Evolutionary conservation across 2,113 vertebrate species (phyloP), one percentile per base, ranked within the genome.

Genomic region (Tor tambroides): DNA sequence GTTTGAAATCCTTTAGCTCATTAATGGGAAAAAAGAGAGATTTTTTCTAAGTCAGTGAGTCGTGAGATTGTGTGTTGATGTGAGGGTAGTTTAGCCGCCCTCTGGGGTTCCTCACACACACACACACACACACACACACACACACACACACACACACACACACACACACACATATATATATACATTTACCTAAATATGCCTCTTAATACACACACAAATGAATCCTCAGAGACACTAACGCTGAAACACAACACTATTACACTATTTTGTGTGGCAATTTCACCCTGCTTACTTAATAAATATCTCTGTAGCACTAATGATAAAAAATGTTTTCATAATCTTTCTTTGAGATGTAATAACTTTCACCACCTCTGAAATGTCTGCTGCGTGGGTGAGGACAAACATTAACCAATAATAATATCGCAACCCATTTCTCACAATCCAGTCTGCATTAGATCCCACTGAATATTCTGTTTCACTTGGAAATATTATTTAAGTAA

Each of bases 1-100:
- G 91, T 94, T 93, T 54, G 93, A 54, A 87, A 78, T 87, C 83
- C 85, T 87, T 89, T 43, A 78, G 49, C 89, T 89, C 86, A 88
- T 90, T 90, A 87, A 81, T 93, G 91, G 92, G 92, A 93, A 93
- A 93, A n/a, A 91, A 86, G 80, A 90, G 90, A 94, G 94, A 94
- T 95, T 94, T 93, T 94, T 92, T 94, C 92, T 93, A 91, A 95
- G 90, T 90, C 94, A 95, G 89, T 95, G 94, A 93, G 87, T 94
- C 92, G 91, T 95, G 94, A 95, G 94, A 95, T 95, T 95, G 92
- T 92, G 92, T 91, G 90, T 91, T 90, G 90, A 91, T 71, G 78
- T 19, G 85, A 89, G 75, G 28, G 43, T 43, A 59, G 78, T 86
- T 86, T 86, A 82, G 49, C 28, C 19, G 38, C 51, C 78, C 28